A percentile compares a stretch with the other conserved stretches of the same genome.
phyloP scores from a whole-genome alignment of 2,113 vertebrate genomes.

The Carassius gibelio region DNA sequence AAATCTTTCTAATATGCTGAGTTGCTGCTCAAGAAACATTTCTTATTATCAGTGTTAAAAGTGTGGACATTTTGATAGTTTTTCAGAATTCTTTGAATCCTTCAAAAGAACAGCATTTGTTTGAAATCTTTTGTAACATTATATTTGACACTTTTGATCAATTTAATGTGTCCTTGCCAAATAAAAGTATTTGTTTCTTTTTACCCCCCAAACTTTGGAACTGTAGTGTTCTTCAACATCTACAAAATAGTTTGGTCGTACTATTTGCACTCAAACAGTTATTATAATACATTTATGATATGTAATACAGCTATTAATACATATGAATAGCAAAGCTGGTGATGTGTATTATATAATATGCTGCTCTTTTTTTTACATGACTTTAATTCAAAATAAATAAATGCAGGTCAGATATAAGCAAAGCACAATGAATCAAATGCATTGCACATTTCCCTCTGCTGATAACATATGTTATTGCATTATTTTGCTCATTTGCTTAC shows the following conservation, averaged over 20 bases:
- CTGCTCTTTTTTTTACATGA: not conserved
- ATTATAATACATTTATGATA: not conserved
- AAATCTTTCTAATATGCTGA: not conserved
- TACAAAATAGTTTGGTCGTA: not conserved
- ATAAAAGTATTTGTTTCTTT: too few species aligned
- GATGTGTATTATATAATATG: not conserved
- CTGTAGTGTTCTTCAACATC: too few species aligned
- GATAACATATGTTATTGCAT: constrained; percentile 24
- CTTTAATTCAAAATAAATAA: not conserved
- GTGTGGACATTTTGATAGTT: too few species aligned
- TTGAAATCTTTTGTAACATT: too few species aligned
- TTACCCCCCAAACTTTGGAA: not conserved
- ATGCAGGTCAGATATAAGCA: not conserved
- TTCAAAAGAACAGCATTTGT: too few species aligned
- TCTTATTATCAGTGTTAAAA: too few species aligned
- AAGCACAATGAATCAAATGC: not conserved
- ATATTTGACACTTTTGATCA: too few species aligned
- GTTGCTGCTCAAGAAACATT: not conserved
- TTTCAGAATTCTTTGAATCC: too few species aligned
- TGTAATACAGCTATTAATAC: not conserved
- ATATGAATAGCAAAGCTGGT: too few species aligned
- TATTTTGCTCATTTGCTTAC: constrained; percentile 60
- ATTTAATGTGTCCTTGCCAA: too few species aligned
- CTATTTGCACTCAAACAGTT: not conserved
- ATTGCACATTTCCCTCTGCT: constrained; percentile 40